Evolutionary conservation across 2,888 invertebrate species (phyloP), one percentile per base, ranked within the genome.

Genomic region (Anthoptus insignis): DNA sequence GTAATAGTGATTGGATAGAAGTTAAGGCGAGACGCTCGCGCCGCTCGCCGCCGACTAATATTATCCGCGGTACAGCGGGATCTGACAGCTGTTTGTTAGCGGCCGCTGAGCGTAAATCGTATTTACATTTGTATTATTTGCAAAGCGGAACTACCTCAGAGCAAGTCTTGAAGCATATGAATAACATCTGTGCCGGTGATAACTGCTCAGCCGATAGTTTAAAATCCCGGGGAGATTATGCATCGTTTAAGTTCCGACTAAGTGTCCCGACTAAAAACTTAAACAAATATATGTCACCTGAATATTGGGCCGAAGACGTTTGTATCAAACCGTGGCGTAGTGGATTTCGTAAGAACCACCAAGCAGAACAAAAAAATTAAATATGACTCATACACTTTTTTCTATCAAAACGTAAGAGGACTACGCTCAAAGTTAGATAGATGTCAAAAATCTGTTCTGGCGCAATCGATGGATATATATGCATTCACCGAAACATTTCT

Each of bases 241-340:
- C 39, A 24, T 60, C 53, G 2, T 53, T 60, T 7, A 53, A 52
- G n/a, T n/a, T n/a, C n/a, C n/a, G n/a, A 13, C 16, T 53, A 19
- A 42, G 29, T 3, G 42, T 60, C 0, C 52, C 39, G 0, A 19
- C 8, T 52, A 60, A 39, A 9, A 2, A 53, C 21, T 2, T 19
- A 4, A 9, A 42, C 8, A 39, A 37, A 21, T 50, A 50, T 8
- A 9, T 59, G 14, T 34, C 22, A 9, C 24, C 34, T 19, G 32
- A 32, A 11, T 2, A 57, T 21, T 63, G 63, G 63, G 49, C 63
- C 7, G 50, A 49, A 24, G 49, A 63, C 49, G 56, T 63, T 14
- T 47, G 56, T 27, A 50, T 63, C 27, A 63, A 63, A n/a, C 56
- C 47, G 3, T 63, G 56, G 56, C 63, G 56, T 9, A 57, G 14